These are phyloP conservation scores for Nephrotoma appendiculata DNA, from an alignment of 2,888 invertebrate species.

Conservation along the genomic window DNA sequence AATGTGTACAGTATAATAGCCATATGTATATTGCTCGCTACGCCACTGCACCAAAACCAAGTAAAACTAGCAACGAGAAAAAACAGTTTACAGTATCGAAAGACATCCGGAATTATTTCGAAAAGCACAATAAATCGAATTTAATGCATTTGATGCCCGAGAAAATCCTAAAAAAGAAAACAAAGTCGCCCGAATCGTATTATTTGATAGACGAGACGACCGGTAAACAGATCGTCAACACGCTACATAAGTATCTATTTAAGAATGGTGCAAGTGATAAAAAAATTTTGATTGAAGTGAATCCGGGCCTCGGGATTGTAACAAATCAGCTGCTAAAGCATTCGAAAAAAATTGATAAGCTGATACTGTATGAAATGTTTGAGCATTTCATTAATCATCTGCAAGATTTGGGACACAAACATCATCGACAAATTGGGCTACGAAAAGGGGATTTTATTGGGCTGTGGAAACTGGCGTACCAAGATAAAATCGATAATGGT, in stretches of 20 bases:
- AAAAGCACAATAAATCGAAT: neutral
- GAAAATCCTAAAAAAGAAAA: constrained; percentile 23
- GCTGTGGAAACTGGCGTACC: constrained; percentile 39
- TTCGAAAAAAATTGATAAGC: constrained; percentile 25
- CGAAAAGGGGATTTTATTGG: constrained; percentile 42
- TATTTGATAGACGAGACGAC: constrained; percentile 21
- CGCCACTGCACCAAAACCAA: neutral
- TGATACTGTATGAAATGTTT: constrained; percentile 45
- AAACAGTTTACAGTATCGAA: neutral
- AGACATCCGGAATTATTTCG: constrained; percentile 2
- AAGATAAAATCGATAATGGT: constrained; percentile 43
- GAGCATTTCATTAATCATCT: constrained; percentile 35
- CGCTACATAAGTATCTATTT: constrained; percentile 19
- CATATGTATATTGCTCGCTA: neutral
- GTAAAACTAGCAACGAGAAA: neutral
- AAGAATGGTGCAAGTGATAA: constrained; percentile 13
- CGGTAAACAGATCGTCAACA: constrained; percentile 20
- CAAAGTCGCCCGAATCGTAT: constrained; percentile 19
- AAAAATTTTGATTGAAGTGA: constrained; percentile 40
- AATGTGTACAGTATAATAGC: neutral
- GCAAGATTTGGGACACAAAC: constrained; percentile 16
- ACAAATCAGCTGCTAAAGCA: constrained; percentile 41
- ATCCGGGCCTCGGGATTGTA: constrained; percentile 52
- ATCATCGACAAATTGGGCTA: constrained; percentile 26
- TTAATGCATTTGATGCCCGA: constrained; percentile 17